Evolutionary conservation across 2,888 invertebrate species (phyloP), one percentile per base, ranked within the genome.

Genomic region (Drosophila putrida): DNA sequence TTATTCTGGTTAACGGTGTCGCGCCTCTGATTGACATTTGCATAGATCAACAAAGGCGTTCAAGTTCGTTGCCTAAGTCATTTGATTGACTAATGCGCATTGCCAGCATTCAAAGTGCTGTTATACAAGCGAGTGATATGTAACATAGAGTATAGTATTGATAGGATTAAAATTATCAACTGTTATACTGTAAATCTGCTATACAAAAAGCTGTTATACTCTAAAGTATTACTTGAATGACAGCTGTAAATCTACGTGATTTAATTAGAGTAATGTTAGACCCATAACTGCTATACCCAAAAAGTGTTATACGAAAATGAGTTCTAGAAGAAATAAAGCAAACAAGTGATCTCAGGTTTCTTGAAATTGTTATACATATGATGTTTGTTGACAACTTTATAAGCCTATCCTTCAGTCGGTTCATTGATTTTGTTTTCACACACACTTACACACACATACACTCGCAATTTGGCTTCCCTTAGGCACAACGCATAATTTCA

Each of bases 1-100:
- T 82, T 85, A 69, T 78, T 78, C 69, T 78, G 74, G 61, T 65
- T 78, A 87, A 87, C 85, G 66, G 85, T 73, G 84, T 83, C 84
- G 63, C 76, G 70, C 71, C 62, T 66, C 55, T 33, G 35, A 43
- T 46, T 80, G 80, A 67, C 77, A 77, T 80, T 80, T 77, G 71
- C 69, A 78, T 81, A 73, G 78, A 78, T 73, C 66, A 69, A 58
- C 78, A 65, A 64, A 74, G 43, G 53, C 58, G 64, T 54, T 38
- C 79, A 80, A 80, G 76, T 75, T 76, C 70, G 72, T 75, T 78
- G 73, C 71, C 78, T 76, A 73, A 83, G 78, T 85, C 78, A 69
- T 80, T 80, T 72, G 80, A 72, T 79, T 69, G 69, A 79, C 80
- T 64, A 62, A 80, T 59, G 64, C 69, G 64, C 63, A 62, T 36